Evolutionary conservation across 2,888 invertebrate species (phyloP), one percentile per base, ranked within the genome.

Genomic region (Sarcophaga rosellei): DNA sequence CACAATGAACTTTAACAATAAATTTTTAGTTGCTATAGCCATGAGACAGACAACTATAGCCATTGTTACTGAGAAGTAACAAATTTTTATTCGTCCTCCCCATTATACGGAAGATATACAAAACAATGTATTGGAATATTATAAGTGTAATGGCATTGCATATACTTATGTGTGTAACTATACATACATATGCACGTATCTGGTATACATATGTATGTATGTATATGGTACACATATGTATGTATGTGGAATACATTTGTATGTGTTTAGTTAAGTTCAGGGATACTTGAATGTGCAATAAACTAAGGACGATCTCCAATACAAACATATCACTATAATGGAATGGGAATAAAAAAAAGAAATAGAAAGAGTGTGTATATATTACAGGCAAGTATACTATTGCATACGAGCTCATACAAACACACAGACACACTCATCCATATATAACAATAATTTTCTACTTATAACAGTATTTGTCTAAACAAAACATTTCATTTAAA

Each of bases 21-120:
- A 69, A 69, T 53, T 17, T 53, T 21, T 21, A 47, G 23, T 47
- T 69, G 47, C 47, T 69, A 69, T 69, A 47, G 17, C 53, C 69
- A 53, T 21, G 21, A 69, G 53, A 35, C 21, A 68, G 45, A 53
- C 8, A 69, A 25, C 47, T 21, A 53, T 17, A 47, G 69, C 23
- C 17, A 53, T 12, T 47, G 6, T 47, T 21, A 69, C 69, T 69
- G 20, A 15, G 47, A 69, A 69, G 10, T 23, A 47, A 69, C 17
- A 47, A 53, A 15, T 47, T 69, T 20, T 25, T 47, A 53, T 53
- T 53, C 17, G 53, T 17, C 15, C 53, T 5, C 17, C 53, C 12
- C 53, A 15, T 53, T 15, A 17, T 17, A 17, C 53, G 53, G 17
- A 53, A 53, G 53, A 53, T 53, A 53, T 53, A 3, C 53, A 53